These are phyloP conservation scores for Poecile montanus DNA, from an alignment of 2,797 vertebrate genomes.

Conservation along the genomic window DNA sequence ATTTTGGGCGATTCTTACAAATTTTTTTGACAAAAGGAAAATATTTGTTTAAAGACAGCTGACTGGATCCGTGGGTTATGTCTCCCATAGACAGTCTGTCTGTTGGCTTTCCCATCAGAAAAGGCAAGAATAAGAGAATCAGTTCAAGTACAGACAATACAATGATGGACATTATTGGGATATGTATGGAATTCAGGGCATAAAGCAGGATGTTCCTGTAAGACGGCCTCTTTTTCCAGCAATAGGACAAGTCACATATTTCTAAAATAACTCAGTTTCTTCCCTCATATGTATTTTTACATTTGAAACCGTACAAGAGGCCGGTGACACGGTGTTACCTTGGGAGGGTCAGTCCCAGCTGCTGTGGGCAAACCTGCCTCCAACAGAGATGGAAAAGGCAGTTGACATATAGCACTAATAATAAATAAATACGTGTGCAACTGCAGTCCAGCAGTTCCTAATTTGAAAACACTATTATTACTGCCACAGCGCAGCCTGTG, in stretches of 20 bases:
- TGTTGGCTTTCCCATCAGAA: neutral
- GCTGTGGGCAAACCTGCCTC: neutral
- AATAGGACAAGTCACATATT: rapidly evolving
- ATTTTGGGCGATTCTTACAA: neutral
- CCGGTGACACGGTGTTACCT: neutral
- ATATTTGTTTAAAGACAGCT: neutral
- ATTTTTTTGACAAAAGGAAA: neutral
- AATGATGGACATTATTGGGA: rapidly evolving
- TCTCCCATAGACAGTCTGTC: rapidly evolving
- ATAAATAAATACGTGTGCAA: neutral
- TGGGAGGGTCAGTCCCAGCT: neutral
- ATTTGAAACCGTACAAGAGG: neutral
- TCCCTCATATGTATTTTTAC: rapidly evolving
- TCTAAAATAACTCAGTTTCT: neutral
- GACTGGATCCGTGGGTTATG: rapidly evolving
- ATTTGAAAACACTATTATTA: neutral
- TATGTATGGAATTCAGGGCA: neutral
- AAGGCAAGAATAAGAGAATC: neutral
- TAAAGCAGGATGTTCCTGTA: neutral
- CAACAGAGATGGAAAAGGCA: neutral
- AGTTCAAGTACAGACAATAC: rapidly evolving
- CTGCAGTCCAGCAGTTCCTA: neutral
- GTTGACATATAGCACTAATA: neutral
- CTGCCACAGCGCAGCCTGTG: neutral
- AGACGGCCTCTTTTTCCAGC: neutral